phyloP scores from a whole-genome alignment of 1,140 invertebrate species.

The Hycleus cichorii region DNA sequence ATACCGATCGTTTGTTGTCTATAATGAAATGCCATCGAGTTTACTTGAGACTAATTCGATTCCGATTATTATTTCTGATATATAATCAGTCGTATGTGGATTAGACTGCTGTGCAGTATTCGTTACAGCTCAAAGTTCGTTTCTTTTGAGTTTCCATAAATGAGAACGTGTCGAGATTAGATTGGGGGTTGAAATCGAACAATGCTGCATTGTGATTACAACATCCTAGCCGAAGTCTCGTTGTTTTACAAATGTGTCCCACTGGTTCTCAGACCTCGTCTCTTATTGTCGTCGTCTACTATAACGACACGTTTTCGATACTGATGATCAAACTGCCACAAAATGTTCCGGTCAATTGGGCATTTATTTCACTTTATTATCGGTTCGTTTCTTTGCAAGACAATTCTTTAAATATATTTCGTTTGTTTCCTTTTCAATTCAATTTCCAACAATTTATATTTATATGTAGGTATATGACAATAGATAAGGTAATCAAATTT shows the following conservation, averaged over 20 bases:
- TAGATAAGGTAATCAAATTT: constrained; percentile 10
- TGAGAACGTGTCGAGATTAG: constrained; percentile 3
- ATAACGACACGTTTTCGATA: background rate
- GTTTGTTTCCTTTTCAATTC: too few relatives aligned
- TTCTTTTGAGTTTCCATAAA: background rate
- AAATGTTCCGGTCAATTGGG: constrained; percentile 11
- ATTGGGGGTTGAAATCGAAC: background rate
- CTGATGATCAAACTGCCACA: constrained; percentile 4
- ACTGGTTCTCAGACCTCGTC: constrained; percentile 8
- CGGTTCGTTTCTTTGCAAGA: constrained; percentile 9
- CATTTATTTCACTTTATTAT: constrained; percentile 2
- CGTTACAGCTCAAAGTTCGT: background rate
- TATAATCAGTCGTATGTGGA: background rate
- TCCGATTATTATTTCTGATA: background rate
- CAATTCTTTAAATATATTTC: too few relatives aligned
- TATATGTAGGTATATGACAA: background rate
- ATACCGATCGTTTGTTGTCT: too few relatives aligned
- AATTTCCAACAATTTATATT: too few relatives aligned
- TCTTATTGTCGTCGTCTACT: background rate
- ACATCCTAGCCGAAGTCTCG: constrained; percentile 2
- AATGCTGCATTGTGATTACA: constrained; percentile 4
- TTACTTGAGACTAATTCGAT: too few relatives aligned
- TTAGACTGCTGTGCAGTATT: background rate
- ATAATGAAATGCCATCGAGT: too few relatives aligned
- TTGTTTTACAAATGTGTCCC: constrained; percentile 16